A percentile compares a stretch with the other conserved stretches of the same genome.
phyloP scores from a whole-genome alignment of 2,113 vertebrate genomes.

The Alligator mississippiensis region DNA sequence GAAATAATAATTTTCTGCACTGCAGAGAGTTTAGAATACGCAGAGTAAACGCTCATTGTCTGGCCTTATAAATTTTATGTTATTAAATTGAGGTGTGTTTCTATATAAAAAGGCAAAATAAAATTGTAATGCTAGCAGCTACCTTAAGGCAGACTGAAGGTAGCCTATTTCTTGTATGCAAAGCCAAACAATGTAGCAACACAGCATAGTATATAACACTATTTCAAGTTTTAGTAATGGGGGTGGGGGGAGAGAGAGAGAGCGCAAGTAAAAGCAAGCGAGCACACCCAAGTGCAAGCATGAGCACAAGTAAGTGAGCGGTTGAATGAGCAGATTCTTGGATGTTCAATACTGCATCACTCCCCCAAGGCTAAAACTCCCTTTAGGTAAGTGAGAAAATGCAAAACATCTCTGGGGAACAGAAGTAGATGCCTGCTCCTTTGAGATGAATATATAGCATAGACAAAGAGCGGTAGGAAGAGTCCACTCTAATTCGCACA shows the following conservation, averaged over 20 bases:
- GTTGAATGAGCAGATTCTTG: not conserved
- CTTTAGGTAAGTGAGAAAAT: not conserved
- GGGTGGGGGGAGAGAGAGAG: not conserved
- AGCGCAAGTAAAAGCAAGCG: not conserved
- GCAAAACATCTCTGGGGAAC: not conserved
- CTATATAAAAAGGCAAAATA: not conserved
- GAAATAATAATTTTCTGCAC: not conserved
- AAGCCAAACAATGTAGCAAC: not conserved
- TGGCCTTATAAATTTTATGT: fast-evolving
- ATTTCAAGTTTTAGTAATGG: not conserved
- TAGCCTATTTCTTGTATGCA: not conserved
- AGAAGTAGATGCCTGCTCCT: not conserved
- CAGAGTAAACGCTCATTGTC: fast-evolving
- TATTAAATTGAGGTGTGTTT: not conserved
- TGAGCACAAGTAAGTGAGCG: not conserved
- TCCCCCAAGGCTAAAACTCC: conserved; percentile 11
- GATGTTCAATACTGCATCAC: not conserved
- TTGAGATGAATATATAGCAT: not conserved
- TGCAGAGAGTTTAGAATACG: not conserved
- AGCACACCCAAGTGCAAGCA: not conserved
- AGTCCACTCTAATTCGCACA: not conserved
- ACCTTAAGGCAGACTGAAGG: not conserved
- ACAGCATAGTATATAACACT: not conserved
- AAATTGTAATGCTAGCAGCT: not conserved
- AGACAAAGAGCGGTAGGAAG: not conserved